These are phyloP conservation scores for Neoarius graeffei DNA, from an alignment of 2,113 vertebrate species.

Conservation along the genomic window DNA sequence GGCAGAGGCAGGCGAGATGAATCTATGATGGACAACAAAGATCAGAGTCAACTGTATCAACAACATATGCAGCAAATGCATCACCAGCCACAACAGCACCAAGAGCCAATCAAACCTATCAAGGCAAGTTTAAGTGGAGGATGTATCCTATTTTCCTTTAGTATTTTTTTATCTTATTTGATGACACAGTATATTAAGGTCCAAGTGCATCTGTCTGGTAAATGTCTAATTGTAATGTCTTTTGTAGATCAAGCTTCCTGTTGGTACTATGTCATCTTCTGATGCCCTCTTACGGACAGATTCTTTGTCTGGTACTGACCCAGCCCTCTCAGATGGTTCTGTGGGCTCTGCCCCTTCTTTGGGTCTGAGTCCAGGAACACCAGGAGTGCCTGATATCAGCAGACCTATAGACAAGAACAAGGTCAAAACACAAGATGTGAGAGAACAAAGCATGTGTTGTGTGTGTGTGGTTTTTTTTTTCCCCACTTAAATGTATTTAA, in stretches of 20 bases:
- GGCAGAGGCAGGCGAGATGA: conserved; percentile 73
- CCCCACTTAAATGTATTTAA: not conserved
- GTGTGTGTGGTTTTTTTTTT: conserved; percentile 33
- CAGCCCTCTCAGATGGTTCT: conserved; percentile 76
- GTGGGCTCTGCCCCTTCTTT: conserved; percentile 76
- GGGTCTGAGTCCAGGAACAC: conserved; percentile 75
- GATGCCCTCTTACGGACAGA: conserved; percentile 76
- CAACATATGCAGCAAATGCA: conserved; percentile 68
- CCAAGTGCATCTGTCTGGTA: not conserved
- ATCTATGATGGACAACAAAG: conserved; percentile 72
- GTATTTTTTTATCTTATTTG: not conserved
- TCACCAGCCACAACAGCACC: conserved; percentile 63
- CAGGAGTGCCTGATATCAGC: conserved; percentile 75
- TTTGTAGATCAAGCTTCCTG: conserved; percentile 73
- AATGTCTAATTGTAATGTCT: not conserved
- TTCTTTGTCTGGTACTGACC: conserved; percentile 77
- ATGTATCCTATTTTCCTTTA: not conserved
- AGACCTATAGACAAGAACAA: conserved; percentile 86
- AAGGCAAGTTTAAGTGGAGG: conserved; percentile 66
- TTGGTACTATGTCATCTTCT: conserved; percentile 72
- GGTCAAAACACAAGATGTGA: conserved; percentile 81
- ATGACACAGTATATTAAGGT: not conserved
- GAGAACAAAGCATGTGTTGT: conserved; percentile 44
- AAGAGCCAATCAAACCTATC: conserved; percentile 76
- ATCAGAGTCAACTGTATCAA: conserved; percentile 70